Evolutionary conservation across 2,888 invertebrate species (phyloP).

Genomic region (Cephus runcator): DNA sequence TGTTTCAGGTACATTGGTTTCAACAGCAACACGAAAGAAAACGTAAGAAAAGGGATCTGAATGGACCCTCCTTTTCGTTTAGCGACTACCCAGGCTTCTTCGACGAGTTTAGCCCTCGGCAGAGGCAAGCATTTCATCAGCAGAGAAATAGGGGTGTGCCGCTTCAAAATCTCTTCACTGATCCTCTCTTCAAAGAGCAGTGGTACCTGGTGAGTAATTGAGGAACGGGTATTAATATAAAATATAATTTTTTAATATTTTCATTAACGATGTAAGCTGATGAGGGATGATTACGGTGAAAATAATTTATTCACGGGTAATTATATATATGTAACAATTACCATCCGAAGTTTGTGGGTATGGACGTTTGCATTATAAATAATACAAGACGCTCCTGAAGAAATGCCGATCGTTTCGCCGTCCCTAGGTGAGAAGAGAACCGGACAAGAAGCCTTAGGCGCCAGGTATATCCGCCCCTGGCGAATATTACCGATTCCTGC

Average conservation of each 20-base stretch:
- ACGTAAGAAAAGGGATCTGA: slow-evolving; percentile 88
- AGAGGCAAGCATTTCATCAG: slow-evolving; percentile 62
- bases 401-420: no score
- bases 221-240: not conserved
- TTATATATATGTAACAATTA: no score
- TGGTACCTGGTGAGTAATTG: slow-evolving; percentile 93
- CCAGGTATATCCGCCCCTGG: no score
- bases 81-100: slow-evolving; percentile 58
- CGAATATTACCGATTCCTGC: no score
- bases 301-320: no score
- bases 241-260: not conserved
- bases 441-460: no score
- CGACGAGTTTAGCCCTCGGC: slow-evolving; percentile 60
- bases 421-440: no score
- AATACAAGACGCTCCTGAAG: no score
- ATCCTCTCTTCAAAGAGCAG: slow-evolving; percentile 93
- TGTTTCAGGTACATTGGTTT: slow-evolving; percentile 86
- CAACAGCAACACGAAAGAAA: slow-evolving; percentile 93
- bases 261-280: no score
- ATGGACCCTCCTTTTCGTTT: slow-evolving; percentile 67
- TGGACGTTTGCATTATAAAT: no score
- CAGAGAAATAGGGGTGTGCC: slow-evolving; percentile 58
- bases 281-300: no score
- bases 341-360: no score
- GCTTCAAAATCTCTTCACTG: slow-evolving; percentile 78